Evolutionary conservation across 1,140 invertebrate genomes (phyloP).

Genomic region (Zaprionus ornatus): DNA sequence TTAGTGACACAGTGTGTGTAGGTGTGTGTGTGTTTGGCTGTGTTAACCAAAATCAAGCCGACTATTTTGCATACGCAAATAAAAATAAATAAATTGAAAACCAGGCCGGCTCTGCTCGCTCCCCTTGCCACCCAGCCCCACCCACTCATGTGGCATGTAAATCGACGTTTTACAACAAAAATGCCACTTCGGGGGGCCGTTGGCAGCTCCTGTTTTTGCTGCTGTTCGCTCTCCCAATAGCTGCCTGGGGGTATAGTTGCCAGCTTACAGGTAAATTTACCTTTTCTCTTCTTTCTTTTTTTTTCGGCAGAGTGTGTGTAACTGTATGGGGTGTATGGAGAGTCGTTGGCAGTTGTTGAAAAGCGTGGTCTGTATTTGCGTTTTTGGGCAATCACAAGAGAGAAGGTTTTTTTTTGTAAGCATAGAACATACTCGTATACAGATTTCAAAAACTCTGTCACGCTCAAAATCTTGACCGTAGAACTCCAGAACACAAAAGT

Average conservation of each 20-base stretch:
- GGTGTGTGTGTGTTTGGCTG: slow-evolving; percentile 16
- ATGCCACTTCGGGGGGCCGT: slow-evolving; percentile 66
- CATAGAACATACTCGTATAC: too few species aligned
- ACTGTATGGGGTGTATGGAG: not conserved
- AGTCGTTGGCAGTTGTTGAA: slow-evolving; percentile 59
- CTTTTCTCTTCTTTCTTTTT: slow-evolving; percentile 40
- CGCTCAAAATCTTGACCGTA: too few species aligned
- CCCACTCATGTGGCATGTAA: slow-evolving; percentile 53
- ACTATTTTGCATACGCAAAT: slow-evolving; percentile 77
- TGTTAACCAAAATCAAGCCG: slow-evolving; percentile 70
- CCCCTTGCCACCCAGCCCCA: slow-evolving; percentile 1
- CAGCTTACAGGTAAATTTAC: slow-evolving; percentile 69
- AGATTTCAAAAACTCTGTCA: too few species aligned
- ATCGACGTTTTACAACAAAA: slow-evolving; percentile 74
- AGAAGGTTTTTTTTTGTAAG: not conserved
- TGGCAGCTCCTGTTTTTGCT: not conserved
- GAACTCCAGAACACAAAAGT: too few species aligned
- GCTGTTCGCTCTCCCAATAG: not conserved
- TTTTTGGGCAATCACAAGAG: not conserved
- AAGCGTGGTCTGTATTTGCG: slow-evolving; percentile 26
- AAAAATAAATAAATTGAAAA: slow-evolving; percentile 81
- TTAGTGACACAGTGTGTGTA: slow-evolving; percentile 5
- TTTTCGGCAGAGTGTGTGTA: not conserved
- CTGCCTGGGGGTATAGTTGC: slow-evolving; percentile 49
- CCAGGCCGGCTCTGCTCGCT: not conserved